These are phyloP conservation scores for Ramphastos sulfuratus DNA, from an alignment of 2,113 vertebrate genomes.

Conservation along the genomic window DNA sequence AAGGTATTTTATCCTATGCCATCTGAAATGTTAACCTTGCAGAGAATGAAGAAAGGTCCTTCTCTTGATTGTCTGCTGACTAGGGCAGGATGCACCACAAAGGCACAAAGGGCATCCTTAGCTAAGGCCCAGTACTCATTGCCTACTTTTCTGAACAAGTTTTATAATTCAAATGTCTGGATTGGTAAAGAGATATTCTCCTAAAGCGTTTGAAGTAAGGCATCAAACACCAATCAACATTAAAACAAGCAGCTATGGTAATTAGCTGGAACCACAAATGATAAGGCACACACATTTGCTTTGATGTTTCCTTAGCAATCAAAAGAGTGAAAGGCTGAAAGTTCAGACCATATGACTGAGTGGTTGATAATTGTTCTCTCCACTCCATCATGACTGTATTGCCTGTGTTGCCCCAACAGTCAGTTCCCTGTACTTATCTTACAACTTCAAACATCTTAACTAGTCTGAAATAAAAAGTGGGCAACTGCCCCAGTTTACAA, in stretches of 20 bases:
- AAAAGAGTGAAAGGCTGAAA: neutral
- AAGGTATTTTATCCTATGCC: neutral
- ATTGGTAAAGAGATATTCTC: neutral
- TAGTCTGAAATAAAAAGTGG: neutral
- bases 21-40: neutral
- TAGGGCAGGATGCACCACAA: neutral
- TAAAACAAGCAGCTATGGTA: neutral
- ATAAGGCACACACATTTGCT: neutral
- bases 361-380: neutral
- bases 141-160: neutral
- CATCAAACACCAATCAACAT: neutral
- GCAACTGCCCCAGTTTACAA: neutral
- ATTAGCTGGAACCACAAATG: neutral
- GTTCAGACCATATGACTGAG: neutral
- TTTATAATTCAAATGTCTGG: neutral
- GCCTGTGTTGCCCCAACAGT: neutral
- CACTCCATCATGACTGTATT: neutral
- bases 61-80: neutral
- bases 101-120: neutral
- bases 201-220: neutral
- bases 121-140: neutral
- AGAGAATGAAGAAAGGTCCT: neutral
- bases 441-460: neutral
- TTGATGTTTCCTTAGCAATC: neutral
- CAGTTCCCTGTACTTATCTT: neutral